phyloP scores from a whole-genome alignment of 2,888 invertebrate genomes.

The Apodemia duryi region DNA sequence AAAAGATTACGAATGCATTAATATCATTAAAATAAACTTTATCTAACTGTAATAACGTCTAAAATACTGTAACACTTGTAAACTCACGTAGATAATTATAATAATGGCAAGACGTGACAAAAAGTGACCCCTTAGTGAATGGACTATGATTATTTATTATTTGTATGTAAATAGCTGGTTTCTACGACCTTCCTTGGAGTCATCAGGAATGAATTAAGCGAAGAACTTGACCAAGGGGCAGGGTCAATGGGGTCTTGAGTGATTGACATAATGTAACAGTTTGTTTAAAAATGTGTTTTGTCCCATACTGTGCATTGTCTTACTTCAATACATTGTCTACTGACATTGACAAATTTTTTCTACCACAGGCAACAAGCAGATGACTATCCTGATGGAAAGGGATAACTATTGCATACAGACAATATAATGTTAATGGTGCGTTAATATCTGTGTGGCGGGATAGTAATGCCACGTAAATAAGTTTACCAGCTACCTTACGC shows the following conservation, averaged over 20 bases:
- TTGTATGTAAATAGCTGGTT: constrained; percentile 65
- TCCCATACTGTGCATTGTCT: constrained; percentile 31
- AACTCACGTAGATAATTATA: constrained; percentile 27
- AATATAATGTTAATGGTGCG: too few species aligned
- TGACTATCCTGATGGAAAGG: too few species aligned
- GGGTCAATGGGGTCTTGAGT: constrained; percentile 48
- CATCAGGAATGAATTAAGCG: constrained; percentile 66
- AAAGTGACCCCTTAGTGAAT: constrained; percentile 52
- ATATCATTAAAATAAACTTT: neutral
- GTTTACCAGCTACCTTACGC: too few species aligned
- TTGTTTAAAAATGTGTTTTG: constrained; percentile 37
- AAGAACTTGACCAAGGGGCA: constrained; percentile 70
- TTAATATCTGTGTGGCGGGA: too few species aligned
- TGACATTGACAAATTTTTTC: neutral
- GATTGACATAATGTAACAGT: constrained; percentile 55
- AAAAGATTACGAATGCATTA: neutral
- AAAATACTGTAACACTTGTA: neutral
- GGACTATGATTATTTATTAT: constrained; percentile 63
- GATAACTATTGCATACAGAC: too few species aligned
- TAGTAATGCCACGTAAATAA: too few species aligned
- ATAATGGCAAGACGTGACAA: constrained; percentile 46
- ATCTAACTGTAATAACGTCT: neutral
- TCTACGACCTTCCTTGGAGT: constrained; percentile 48
- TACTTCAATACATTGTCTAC: neutral
- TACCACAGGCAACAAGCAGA: too few species aligned